phyloP scores from a whole-genome alignment of 2,888 invertebrate genomes.

The Drosophila lutescens region DNA sequence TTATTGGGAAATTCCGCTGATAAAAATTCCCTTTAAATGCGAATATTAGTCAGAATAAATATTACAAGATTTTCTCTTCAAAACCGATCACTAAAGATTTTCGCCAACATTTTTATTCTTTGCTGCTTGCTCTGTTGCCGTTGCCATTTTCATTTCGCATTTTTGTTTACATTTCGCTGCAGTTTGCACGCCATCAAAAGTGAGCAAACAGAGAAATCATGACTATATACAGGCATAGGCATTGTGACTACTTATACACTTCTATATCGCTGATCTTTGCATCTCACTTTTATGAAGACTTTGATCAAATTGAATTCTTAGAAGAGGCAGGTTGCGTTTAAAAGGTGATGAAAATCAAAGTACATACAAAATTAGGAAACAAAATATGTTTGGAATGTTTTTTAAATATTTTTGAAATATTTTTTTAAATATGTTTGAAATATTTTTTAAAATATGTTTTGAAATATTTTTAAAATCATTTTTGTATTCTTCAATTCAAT shows the following conservation, averaged over 20 bases:
- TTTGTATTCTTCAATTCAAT: background rate
- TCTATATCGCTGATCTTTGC: conserved; percentile 9
- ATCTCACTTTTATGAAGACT: conserved; percentile 2
- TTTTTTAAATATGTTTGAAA: too few relatives aligned
- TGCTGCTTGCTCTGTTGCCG: background rate
- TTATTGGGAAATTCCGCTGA: background rate
- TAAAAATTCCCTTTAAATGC: background rate
- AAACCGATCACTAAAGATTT: background rate
- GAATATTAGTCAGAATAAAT: too few relatives aligned
- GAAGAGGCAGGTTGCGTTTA: background rate
- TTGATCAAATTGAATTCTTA: background rate
- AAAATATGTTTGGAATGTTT: too few relatives aligned
- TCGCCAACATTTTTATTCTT: background rate
- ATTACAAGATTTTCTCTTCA: background rate
- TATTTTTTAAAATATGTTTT: too few relatives aligned
- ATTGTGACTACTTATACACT: background rate
- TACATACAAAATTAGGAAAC: too few relatives aligned
- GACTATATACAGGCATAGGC: background rate
- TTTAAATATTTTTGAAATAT: too few relatives aligned
- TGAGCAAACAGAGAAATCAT: conserved; percentile 14
- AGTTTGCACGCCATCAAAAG: conserved; percentile 22
- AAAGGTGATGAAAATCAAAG: too few relatives aligned
- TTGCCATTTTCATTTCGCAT: conserved; percentile 1
- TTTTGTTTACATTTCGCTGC: conserved; percentile 17
- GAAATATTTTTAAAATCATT: too few relatives aligned